These are phyloP conservation scores for Bubalus kerabau DNA, from an alignment of 2,113 vertebrate species.

Conservation along the genomic window DNA sequence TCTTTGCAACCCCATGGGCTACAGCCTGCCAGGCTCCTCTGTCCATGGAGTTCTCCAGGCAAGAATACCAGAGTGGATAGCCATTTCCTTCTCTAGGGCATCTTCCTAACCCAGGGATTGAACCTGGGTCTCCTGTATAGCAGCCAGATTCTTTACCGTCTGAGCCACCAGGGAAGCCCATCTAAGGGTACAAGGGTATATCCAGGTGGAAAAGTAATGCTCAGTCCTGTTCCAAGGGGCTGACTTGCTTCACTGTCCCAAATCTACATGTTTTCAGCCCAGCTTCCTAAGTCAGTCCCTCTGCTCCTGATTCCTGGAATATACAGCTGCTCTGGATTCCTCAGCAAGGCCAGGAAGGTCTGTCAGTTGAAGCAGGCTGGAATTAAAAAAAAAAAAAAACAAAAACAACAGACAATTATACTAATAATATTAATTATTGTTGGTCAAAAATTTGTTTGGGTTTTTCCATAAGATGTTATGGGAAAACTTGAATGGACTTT, in stretches of 20 bases:
- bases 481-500: background rate
- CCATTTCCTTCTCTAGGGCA: background rate
- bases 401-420: background rate
- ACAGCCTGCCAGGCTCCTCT: background rate
- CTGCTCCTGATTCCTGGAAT: background rate
- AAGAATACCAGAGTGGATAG: background rate
- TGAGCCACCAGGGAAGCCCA: background rate
- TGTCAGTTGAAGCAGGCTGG: background rate
- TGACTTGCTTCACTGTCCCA: background rate
- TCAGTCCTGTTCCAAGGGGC: rapidly evolving
- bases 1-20: background rate
- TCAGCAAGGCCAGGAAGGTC: background rate
- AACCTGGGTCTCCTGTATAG: background rate
- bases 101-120: background rate
- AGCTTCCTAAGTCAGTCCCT: background rate
- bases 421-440: background rate
- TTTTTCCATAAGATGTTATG: background rate
- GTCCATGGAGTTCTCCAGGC: background rate
- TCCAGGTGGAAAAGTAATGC: background rate
- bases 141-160: background rate
- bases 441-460: background rate
- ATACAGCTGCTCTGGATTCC: background rate
- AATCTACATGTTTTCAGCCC: background rate
- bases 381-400: background rate
- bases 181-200: background rate